A percentile compares a stretch with the other conserved stretches of the same genome.
These are phyloP conservation scores for Caradrina kadenii DNA, from an alignment of 2,888 invertebrate species.

Conservation along the genomic window DNA sequence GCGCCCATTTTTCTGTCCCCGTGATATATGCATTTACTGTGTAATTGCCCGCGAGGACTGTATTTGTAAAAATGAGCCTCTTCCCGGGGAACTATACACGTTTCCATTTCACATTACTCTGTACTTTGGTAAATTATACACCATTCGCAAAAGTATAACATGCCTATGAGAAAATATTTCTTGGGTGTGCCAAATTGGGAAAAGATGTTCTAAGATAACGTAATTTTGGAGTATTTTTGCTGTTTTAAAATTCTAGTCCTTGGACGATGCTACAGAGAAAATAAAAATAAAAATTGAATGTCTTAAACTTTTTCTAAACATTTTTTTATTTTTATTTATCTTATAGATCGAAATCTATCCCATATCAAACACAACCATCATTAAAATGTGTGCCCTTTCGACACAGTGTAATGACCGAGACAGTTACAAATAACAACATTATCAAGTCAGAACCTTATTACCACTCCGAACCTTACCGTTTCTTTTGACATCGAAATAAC, in stretches of 20 bases:
- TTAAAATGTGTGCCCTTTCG: background rate
- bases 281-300: too few relatives aligned
- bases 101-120: constrained; percentile 62
- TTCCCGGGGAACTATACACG: constrained; percentile 65
- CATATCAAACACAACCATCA: background rate
- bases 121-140: constrained; percentile 65
- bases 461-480: constrained; percentile 34
- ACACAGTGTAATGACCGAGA: background rate
- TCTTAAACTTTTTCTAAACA: too few relatives aligned
- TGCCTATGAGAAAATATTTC: constrained; percentile 41
- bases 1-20: constrained; percentile 69
- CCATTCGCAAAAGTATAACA: constrained; percentile 15
- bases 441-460: constrained; percentile 17
- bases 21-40: constrained; percentile 83
- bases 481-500: constrained; percentile 51
- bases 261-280: too few relatives aligned
- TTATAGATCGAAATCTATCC: too few relatives aligned
- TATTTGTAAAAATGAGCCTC: constrained; percentile 73
- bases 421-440: constrained; percentile 1
- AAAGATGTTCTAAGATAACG: background rate
- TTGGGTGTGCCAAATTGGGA: constrained; percentile 20
- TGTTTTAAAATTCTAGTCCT: background rate
- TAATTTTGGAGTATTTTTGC: too few relatives aligned
- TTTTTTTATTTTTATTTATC: too few relatives aligned
- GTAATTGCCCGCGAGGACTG: constrained; percentile 76